Conservation (phyloP, 1,140 invertebrate species). For the Halotydeus destructor region DNA sequence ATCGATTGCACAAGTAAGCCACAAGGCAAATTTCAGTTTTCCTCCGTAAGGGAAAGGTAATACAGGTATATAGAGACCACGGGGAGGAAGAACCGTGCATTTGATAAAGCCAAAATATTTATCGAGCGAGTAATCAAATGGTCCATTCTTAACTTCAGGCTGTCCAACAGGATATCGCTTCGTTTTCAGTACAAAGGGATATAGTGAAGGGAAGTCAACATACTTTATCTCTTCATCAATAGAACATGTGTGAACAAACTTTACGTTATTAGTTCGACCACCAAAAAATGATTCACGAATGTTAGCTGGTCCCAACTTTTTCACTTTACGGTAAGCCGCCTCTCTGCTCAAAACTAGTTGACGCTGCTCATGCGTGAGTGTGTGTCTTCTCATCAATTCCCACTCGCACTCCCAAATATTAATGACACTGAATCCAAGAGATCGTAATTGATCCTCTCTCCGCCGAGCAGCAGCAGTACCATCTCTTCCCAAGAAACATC, state of each 20-base stretch:
- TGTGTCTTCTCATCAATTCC: no score
- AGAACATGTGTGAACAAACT: conserved; percentile 15
- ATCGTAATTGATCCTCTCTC: no score
- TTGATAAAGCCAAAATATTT: conserved; percentile 19
- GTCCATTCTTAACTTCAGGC: conserved; percentile 20
- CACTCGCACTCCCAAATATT: no score
- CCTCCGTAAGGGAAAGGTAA: conserved; percentile 10
- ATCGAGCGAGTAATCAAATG: conserved; percentile 13
- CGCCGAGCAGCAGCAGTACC: no score
- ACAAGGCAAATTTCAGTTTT: no score
- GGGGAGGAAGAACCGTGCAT: conserved; percentile 16
- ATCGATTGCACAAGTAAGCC: no score
- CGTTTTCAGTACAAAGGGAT: conserved; percentile 18
- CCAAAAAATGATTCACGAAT: conserved; percentile 22
- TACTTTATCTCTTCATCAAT: conserved; percentile 17
- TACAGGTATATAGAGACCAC: conserved; percentile 13
- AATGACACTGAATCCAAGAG: no score
- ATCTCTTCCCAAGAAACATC: conserved; percentile 2
- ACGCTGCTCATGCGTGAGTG: no score
- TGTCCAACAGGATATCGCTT: conserved; percentile 22
- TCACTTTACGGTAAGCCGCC: background rate
- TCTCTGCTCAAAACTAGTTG: background rate
- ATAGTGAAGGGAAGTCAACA: conserved; percentile 22
- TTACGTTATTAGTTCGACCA: conserved; percentile 22
- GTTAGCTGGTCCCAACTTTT: conserved; percentile 1